These are phyloP conservation scores for Matsumurasca onukii DNA, from an alignment of 1,140 invertebrate species.

Conservation along the genomic window DNA sequence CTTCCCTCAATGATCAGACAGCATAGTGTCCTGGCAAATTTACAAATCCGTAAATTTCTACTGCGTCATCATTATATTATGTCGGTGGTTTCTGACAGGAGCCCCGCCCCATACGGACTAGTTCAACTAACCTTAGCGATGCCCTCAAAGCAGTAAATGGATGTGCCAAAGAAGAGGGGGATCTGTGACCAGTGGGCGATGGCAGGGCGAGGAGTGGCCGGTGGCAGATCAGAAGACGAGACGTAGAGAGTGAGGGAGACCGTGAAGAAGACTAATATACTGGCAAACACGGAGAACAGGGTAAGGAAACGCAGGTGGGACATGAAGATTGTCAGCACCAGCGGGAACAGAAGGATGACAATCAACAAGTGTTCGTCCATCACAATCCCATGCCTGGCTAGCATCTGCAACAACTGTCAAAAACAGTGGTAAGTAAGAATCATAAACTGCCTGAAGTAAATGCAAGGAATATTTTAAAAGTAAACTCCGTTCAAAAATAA, in stretches of 20 bases:
- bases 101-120: too few relatives aligned
- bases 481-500: too few relatives aligned
- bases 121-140: constrained; percentile 72
- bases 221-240: constrained; percentile 35
- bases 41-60: too few relatives aligned
- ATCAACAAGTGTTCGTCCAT: constrained; percentile 69
- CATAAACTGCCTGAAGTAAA: neutral
- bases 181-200: constrained; percentile 58
- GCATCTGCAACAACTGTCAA: constrained; percentile 54
- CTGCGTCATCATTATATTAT: too few relatives aligned
- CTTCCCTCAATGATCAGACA: too few relatives aligned
- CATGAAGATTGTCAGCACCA: constrained; percentile 73
- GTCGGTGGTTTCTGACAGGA: too few relatives aligned
- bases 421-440: neutral
- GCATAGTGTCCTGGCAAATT: too few relatives aligned
- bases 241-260: constrained; percentile 83
- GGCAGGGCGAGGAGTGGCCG: constrained; percentile 30
- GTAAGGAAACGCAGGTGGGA: constrained; percentile 78
- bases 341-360: constrained; percentile 64
- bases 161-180: constrained; percentile 84
- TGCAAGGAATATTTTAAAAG: too few relatives aligned
- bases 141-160: constrained; percentile 86
- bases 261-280: constrained; percentile 68
- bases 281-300: constrained; percentile 84
- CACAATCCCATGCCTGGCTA: constrained; percentile 59